Evolutionary conservation across 2,797 vertebrate genomes (phyloP), one percentile per base, ranked within the genome.

Genomic region (Arvicola amphibius): DNA sequence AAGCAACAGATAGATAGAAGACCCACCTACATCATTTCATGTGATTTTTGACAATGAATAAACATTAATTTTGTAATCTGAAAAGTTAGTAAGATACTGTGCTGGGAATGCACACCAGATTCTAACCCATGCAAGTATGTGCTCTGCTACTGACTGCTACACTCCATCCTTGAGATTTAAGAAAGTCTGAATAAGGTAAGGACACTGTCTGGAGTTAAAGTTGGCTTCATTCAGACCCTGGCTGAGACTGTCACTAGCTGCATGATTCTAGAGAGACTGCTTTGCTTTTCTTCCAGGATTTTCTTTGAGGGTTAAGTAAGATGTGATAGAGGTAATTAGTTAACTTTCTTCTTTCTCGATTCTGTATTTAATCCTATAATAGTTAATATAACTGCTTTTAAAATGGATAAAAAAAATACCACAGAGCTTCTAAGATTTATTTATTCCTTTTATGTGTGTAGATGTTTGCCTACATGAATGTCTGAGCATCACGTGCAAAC

Each of bases 371-470:
- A 48, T 94, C 46, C 73, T 12, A 6, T 67, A 40, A 32, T 92
- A 46, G 61, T 85, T 91, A 94, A 94, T 83, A 63, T 83, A 43
- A 16, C 27, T 89, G 46, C 14, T 95, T 11, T 88, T 73, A 37
- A 69, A 92, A 86, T 48, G 37, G 12, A 9, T 61, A 19, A 74
- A 96, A 74, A 96, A 97, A 93, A 65, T 89, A 71, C 4, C 37
- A 34, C 48, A 40, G 6, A 17, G 14, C 25, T 61, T 83, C 32
- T 63, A 63, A 61, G 12, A 27, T 76, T 46, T 46, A 80, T 73
- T 73, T 74, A 27, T 43, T 76, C 12, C 43, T 76, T 46, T 76
- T 76, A 74, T 74, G 40, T 76, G 12, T 76, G 46, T 14, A 5
- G 59, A 63, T 16, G 9, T 63, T 83, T 63, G 80, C 2, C 4